Evolutionary conservation across 2,113 vertebrate species (phyloP).

Genomic region (Eulemur macaco): DNA sequence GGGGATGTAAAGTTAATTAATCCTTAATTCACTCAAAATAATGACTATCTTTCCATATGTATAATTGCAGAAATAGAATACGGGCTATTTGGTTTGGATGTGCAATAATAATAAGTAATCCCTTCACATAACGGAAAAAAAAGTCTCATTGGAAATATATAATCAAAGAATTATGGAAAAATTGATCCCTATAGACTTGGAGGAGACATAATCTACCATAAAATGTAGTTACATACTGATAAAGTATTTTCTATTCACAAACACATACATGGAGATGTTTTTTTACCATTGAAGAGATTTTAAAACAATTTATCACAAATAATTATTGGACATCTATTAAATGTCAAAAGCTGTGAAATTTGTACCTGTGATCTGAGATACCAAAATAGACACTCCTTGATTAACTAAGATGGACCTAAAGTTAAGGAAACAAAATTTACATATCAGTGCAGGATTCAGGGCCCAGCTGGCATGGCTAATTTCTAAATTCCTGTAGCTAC

Average conservation of each 20-base stretch:
- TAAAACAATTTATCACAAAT: neutral
- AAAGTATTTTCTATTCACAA: neutral
- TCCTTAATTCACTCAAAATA: constrained; percentile 76
- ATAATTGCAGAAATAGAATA: neutral
- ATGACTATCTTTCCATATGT: neutral
- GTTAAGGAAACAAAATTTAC: no score
- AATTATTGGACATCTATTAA: neutral
- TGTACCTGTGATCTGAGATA: neutral
- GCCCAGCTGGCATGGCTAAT: no score
- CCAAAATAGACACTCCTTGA: no score
- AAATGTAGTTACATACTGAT: neutral
- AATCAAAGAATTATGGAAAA: neutral
- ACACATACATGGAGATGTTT: neutral
- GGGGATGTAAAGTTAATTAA: constrained; percentile 80
- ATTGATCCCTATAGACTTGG: neutral
- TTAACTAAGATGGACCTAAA: no score
- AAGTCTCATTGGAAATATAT: neutral
- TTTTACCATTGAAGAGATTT: neutral
- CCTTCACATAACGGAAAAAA: neutral
- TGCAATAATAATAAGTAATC: neutral
- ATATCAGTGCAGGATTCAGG: no score
- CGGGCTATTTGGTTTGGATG: neutral
- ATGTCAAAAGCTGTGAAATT: neutral
- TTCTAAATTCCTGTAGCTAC: no score
- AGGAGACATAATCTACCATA: neutral